A percentile compares a stretch with the other conserved stretches of the same genome.
Conservation (phyloP, 2,888 invertebrate species). For the Ptychoptera albimana region DNA sequence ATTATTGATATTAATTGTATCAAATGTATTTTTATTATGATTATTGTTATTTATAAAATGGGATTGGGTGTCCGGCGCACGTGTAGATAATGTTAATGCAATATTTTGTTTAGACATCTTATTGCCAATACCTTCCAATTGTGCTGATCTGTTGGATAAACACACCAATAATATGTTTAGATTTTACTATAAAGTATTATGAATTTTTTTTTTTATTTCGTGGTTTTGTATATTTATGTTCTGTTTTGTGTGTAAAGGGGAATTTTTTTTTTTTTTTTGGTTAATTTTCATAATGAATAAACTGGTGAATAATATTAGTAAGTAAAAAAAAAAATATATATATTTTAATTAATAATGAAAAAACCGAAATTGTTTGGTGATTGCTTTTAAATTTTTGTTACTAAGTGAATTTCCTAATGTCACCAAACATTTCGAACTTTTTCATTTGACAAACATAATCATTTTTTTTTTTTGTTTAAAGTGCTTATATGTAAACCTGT, state of each 20-base stretch:
- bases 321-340: constrained; percentile 6
- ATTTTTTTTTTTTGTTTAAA: no score
- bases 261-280: not conserved
- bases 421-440: no score
- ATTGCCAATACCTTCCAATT: constrained; percentile 18
- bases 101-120: constrained; percentile 17
- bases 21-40: not conserved
- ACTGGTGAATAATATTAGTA: no score
- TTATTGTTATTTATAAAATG: constrained; percentile 13
- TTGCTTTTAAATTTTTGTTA: no score
- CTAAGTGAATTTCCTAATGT: no score
- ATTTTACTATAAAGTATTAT: no score
- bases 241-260: not conserved
- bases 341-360: no score
- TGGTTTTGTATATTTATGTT: not conserved
- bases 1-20: not conserved
- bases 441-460: no score
- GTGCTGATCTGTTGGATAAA: constrained; percentile 15
- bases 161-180: no score
- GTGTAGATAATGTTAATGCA: constrained; percentile 21
- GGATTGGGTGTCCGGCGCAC: constrained; percentile 25
- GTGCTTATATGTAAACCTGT: no score
- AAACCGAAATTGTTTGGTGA: no score
- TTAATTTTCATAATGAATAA: not conserved
- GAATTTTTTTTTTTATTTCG: not conserved